Percentiles rank a stretch among this genome's conserved stretches.
Conservation (phyloP, 2,797 vertebrate species). For the Hippopotamyrus pictus region DNA sequence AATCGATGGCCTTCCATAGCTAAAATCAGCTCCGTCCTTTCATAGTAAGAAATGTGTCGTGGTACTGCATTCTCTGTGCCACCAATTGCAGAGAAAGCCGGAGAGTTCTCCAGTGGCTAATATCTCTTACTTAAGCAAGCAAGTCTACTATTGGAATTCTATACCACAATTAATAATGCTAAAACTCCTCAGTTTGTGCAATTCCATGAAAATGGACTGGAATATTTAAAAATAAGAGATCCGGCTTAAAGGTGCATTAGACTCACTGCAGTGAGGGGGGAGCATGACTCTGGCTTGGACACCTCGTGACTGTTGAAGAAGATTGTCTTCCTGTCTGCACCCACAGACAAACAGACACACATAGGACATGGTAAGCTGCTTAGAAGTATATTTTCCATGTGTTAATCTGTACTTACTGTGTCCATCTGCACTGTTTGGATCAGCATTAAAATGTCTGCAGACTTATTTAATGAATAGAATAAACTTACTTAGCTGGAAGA, state of each 20-base stretch:
- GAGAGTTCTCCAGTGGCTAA: not conserved
- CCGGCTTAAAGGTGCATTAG: not conserved
- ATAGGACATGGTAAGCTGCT: not conserved
- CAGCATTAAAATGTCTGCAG: not conserved
- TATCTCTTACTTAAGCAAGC: not conserved
- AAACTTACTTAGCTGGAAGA: not conserved
- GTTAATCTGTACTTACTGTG: not conserved
- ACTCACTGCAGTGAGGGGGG: conserved; percentile 61
- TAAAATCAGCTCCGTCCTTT: not conserved
- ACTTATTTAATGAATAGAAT: not conserved
- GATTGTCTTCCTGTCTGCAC: conserved; percentile 61
- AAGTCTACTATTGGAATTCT: not conserved
- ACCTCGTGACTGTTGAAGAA: conserved; percentile 71
- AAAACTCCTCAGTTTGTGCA: not conserved
- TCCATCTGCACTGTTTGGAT: not conserved
- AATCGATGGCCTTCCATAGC: not conserved
- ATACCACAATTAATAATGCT: not conserved
- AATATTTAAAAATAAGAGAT: not conserved
- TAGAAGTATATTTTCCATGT: not conserved
- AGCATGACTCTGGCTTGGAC: conserved; percentile 67
- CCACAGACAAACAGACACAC: not conserved
- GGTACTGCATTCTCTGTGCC: not conserved
- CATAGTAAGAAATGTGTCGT: not conserved
- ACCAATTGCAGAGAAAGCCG: not conserved
- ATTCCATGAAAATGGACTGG: not conserved